These are phyloP conservation scores for Drosophila pectinifera DNA, from an alignment of 1,140 invertebrate species.

Conservation along the genomic window DNA sequence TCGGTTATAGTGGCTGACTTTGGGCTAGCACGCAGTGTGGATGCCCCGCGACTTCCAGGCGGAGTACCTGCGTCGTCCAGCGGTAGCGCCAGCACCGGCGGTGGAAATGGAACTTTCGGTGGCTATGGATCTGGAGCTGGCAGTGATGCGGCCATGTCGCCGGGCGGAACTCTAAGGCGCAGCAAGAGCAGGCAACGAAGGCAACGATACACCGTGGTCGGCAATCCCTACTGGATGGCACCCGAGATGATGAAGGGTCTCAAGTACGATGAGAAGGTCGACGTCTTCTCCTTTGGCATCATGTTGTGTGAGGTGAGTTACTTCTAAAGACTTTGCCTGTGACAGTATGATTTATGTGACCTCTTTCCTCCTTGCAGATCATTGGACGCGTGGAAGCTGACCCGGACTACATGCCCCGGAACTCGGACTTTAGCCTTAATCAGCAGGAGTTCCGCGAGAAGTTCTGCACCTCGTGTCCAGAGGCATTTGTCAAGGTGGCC, in stretches of 20 bases:
- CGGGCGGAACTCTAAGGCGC: conserved; percentile 84
- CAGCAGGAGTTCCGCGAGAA: conserved; percentile 94
- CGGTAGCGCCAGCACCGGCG: background rate
- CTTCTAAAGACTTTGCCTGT: background rate
- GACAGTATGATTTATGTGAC: background rate
- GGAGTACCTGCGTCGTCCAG: background rate
- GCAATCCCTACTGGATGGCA: conserved; percentile 99
- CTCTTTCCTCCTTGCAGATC: conserved; percentile 87
- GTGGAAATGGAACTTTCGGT: conserved; percentile 1
- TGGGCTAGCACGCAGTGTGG: conserved; percentile 95
- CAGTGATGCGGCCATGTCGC: conserved; percentile 59
- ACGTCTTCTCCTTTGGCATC: conserved; percentile 98
- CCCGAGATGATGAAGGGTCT: conserved; percentile 99
- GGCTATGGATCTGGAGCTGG: conserved; percentile 16
- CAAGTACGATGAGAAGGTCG: conserved; percentile 98
- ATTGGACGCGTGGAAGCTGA: conserved; percentile 97
- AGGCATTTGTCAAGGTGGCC: conserved; percentile 94
- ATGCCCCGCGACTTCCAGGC: conserved; percentile 85
- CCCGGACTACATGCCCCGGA: conserved; percentile 95
- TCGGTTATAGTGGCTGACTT: conserved; percentile 98
- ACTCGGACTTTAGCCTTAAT: conserved; percentile 96
- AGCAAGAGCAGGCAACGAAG: conserved; percentile 85
- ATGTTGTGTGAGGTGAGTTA: conserved; percentile 94
- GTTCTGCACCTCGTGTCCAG: conserved; percentile 94
- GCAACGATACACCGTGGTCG: conserved; percentile 90